Evolutionary conservation across 1,140 invertebrate genomes (phyloP), one percentile per base, ranked within the genome.

Genomic region (Archegozetes longisetosus): DNA sequence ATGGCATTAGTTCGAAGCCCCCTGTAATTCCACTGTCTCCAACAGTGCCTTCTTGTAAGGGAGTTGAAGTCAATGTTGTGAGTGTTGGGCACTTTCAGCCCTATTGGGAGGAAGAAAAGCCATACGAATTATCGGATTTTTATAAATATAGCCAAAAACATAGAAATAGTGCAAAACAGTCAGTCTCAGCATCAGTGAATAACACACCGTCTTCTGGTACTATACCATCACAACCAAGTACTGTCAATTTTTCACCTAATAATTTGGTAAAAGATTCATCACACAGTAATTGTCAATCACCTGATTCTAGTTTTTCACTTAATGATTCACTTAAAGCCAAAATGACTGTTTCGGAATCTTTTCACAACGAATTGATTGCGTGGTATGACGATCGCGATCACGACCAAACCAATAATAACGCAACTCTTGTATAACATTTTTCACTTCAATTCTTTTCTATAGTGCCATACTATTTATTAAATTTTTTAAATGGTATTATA

Each of bases 81-180:
- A 83, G 88, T 67, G 81, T 84, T 29, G 87, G 86, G 24, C 86
- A 86, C 62, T 89, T 85, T 73, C 87, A 89, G 67, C 88, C 88
- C 0, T 93, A 92, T 68, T 82, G 86, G 65, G 89, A 95, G 76
- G 85, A 90, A 29, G 87, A 86, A 0, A 95, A 96, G 71, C 90
- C 90, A 14, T 96, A 92, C 73, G 89, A 94, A 76, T 91, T 93
- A 84, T 84, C 88, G 0, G 91, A 96, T 71, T 94, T 93, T 74
- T 96, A 94, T 73, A 94, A 95, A 73, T 96, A 96, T 70, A 93
- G 89, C 53, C 90, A 88, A 26, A 91, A 91, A 68, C 90, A 84
- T 71, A 78, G 87, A 23, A 84, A 85, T 27, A 61, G 32, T n/a
- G n/a, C n/a, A n/a, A n/a, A n/a, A n/a, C n/a, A n/a, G n/a, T n/a